Percentiles rank a stretch among this genome's conserved stretches.
phyloP scores from a whole-genome alignment of 2,888 invertebrate species.

The Andrena bicolor region DNA sequence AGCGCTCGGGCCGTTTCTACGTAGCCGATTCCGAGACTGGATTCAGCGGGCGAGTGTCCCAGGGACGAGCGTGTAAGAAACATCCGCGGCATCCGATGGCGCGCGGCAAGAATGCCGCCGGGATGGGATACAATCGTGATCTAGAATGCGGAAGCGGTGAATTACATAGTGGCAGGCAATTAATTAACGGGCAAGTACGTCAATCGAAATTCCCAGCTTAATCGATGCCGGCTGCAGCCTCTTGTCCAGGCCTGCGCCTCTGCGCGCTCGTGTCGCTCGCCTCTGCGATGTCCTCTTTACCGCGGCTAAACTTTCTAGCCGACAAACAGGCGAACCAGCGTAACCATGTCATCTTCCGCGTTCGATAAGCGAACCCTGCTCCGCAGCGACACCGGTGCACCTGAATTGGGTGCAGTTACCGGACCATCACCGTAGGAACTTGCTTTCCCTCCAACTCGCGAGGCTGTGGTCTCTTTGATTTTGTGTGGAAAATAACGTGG shows the following conservation, averaged over 20 bases:
- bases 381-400: neutral
- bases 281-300: conserved; percentile 8
- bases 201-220: conserved; percentile 59
- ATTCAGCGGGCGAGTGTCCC: neutral
- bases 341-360: conserved; percentile 25
- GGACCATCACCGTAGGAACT: too few species aligned
- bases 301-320: conserved; percentile 20
- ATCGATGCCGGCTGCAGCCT: conserved; percentile 45
- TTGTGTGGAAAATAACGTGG: neutral
- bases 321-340: conserved; percentile 13
- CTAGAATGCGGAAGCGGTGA: conserved; percentile 65
- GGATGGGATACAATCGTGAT: conserved; percentile 55
- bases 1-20: too few species aligned
- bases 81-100: conserved; percentile 53
- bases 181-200: conserved; percentile 62
- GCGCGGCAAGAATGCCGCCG: conserved; percentile 51
- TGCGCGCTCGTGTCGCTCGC: neutral
- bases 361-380: conserved; percentile 21
- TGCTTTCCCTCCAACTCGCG: neutral
- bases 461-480: neutral
- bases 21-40: conserved; percentile 27
- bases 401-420: too few species aligned
- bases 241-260: conserved; percentile 15
- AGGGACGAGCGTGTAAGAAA: conserved; percentile 41
- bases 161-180: conserved; percentile 59